Conservation (phyloP, 2,113 vertebrate genomes). For the Trogon surrucura region DNA sequence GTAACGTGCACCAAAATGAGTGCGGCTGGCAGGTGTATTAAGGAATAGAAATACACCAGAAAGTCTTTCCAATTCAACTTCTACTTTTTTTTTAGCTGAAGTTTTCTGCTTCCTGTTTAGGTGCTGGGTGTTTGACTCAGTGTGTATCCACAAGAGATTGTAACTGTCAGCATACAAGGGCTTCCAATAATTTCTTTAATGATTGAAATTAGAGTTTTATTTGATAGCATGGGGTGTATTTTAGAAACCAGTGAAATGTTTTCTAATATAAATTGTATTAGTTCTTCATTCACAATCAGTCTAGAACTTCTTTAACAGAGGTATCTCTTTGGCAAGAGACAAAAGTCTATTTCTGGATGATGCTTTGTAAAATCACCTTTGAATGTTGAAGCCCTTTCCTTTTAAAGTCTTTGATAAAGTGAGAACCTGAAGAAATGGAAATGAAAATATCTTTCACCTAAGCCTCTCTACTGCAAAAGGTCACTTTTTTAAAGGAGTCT, state of each 20-base stretch:
- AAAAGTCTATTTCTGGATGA: neutral
- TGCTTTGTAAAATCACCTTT: neutral
- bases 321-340: neutral
- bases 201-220: neutral
- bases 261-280: neutral
- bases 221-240: neutral
- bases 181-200: neutral
- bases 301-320: neutral
- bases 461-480: neutral
- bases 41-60: neutral
- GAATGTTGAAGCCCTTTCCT: neutral
- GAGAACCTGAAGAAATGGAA: neutral
- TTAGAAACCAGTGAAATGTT: neutral
- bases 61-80: neutral
- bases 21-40: neutral
- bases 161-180: neutral
- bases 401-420: neutral
- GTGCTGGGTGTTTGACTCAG: neutral
- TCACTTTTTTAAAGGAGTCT: neutral
- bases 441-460: neutral
- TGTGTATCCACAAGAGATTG: neutral
- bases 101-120: constrained; percentile 8
- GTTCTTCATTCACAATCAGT: neutral
- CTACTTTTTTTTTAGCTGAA: neutral
- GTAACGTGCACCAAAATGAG: neutral